Percentiles rank a stretch among this genome's conserved stretches.
phyloP scores from a whole-genome alignment of 2,888 invertebrate species.

The Pyralis farinalis region DNA sequence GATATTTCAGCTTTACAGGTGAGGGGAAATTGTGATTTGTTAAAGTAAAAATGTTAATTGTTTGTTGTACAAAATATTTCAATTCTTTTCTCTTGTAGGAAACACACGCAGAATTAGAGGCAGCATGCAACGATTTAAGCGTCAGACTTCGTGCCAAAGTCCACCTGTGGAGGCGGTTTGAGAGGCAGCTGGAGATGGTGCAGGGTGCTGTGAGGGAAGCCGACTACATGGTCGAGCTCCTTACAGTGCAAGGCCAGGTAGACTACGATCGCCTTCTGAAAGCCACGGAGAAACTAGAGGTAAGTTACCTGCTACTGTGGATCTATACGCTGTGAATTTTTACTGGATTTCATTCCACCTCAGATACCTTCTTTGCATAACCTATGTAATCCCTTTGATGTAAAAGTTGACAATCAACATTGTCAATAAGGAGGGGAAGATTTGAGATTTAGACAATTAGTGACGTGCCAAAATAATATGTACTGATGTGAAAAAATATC shows the following conservation, averaged over 20 bases:
- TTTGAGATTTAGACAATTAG: no score
- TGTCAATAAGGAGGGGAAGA: no score
- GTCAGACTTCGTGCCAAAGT: slow-evolving; percentile 83
- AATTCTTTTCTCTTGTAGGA: slow-evolving; percentile 74
- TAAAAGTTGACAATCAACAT: no score
- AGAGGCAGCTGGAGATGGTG: slow-evolving; percentile 88
- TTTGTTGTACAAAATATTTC: no score
- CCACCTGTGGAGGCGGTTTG: slow-evolving; percentile 88
- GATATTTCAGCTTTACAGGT: slow-evolving; percentile 85
- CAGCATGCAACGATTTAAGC: slow-evolving; percentile 85
- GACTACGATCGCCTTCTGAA: slow-evolving; percentile 91
- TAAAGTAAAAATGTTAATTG: not conserved
- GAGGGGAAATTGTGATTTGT: slow-evolving; percentile 12
- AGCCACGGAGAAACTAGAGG: slow-evolving; percentile 92
- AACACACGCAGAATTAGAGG: slow-evolving; percentile 86
- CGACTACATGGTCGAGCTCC: slow-evolving; percentile 92
- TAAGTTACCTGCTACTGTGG: no score
- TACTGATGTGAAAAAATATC: no score
- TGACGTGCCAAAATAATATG: no score
- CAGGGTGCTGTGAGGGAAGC: slow-evolving; percentile 92
- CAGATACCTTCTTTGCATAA: no score
- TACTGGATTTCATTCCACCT: no score
- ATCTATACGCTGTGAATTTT: no score
- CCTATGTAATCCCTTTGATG: no score
- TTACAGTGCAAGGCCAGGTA: slow-evolving; percentile 91